Percentiles rank a stretch among this genome's conserved stretches.
phyloP scores from a whole-genome alignment of 2,888 invertebrate species.

The Petrolisthes manimaculis region DNA sequence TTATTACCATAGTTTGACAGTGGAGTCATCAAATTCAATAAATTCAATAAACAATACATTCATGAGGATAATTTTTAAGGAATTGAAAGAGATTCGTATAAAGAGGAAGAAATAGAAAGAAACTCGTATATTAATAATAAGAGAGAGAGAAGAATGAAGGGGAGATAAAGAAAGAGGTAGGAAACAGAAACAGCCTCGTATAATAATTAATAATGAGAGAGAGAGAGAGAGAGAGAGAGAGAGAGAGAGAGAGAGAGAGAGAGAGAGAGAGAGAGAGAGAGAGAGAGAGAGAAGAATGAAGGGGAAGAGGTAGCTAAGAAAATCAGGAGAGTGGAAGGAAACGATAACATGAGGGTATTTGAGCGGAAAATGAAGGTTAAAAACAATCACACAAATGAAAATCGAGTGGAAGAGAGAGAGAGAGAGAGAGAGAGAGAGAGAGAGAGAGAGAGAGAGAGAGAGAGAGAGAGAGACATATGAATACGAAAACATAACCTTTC shows the following conservation, averaged over 20 bases:
- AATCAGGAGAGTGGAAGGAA: background rate
- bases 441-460: background rate
- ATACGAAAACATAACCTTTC: no score
- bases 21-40: no score
- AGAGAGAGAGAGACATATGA: background rate
- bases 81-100: background rate
- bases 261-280: background rate
- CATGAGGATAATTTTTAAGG: background rate
- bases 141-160: background rate
- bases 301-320: background rate
- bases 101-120: background rate
- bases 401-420: background rate
- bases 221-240: background rate
- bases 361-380: background rate
- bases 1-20: no score
- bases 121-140: background rate
- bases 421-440: background rate
- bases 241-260: no score
- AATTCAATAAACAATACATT: no score
- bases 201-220: background rate
- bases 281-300: background rate
- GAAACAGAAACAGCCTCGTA: background rate
- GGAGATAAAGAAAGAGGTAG: background rate
- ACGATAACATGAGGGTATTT: slow-evolving; percentile 12
- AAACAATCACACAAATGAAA: background rate